Evolutionary conservation across 2,797 vertebrate species (phyloP).

Genomic region (Hipposideros larvatus): DNA sequence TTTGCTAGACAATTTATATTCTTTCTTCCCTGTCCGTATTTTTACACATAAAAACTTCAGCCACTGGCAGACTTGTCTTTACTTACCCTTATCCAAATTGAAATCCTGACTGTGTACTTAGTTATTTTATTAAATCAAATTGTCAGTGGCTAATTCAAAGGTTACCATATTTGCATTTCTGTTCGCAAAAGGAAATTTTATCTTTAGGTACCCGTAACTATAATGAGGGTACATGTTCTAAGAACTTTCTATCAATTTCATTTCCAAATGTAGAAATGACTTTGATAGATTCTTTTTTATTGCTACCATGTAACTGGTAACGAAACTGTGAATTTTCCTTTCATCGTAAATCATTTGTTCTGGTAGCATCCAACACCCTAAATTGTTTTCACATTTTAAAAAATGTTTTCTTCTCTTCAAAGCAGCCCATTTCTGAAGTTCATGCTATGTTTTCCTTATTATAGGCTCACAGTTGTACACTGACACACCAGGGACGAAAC

Average conservation of each 20-base stretch:
- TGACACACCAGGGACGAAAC: background rate
- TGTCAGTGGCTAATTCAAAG: constrained; percentile 3
- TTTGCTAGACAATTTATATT: background rate
- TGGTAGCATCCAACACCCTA: background rate
- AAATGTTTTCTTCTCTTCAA: background rate
- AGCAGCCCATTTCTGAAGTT: background rate
- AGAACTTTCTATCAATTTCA: background rate
- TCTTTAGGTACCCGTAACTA: background rate
- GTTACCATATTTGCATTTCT: background rate
- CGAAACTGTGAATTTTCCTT: background rate
- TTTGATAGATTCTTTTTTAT: background rate
- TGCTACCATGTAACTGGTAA: background rate
- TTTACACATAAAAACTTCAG: constrained; percentile 17
- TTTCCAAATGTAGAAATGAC: background rate
- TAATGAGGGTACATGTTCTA: background rate
- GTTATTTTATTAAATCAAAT: background rate
- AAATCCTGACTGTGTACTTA: background rate
- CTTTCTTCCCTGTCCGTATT: background rate
- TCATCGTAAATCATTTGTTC: constrained; percentile 21
- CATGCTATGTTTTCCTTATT: background rate
- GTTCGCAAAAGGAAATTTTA: constrained; percentile 11
- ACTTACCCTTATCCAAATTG: background rate
- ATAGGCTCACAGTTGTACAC: background rate
- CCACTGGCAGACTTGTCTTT: background rate
- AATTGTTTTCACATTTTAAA: background rate